Evolutionary conservation across 2,888 invertebrate genomes (phyloP).

Genomic region (Nomada fucata): DNA sequence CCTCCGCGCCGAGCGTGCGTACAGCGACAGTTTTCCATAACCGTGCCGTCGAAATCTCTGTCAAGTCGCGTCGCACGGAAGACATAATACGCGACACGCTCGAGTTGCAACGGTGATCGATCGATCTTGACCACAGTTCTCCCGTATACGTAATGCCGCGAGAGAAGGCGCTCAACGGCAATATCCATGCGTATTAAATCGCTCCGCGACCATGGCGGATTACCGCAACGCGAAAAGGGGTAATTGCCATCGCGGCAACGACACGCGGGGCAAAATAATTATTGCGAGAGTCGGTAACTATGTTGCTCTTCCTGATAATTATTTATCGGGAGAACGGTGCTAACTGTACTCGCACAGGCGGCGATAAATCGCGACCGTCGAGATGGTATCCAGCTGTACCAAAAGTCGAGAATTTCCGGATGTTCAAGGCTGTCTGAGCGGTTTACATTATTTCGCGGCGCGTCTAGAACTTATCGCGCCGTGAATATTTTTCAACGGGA

Average conservation of each 20-base stretch:
- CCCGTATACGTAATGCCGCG: slow-evolving; percentile 19
- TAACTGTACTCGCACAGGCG: slow-evolving; percentile 5
- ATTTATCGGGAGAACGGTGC: slow-evolving; percentile 48
- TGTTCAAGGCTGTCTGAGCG: slow-evolving; percentile 2
- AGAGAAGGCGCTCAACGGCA: slow-evolving; percentile 23
- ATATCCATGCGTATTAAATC: slow-evolving; percentile 37
- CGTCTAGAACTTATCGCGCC: background rate
- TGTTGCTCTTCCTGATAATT: slow-evolving; percentile 51
- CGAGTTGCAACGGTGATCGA: slow-evolving; percentile 49
- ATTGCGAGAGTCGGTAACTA: slow-evolving; percentile 48
- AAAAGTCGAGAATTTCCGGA: background rate
- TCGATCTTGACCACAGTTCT: slow-evolving; percentile 54
- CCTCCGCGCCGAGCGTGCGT: no score
- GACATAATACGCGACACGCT: slow-evolving; percentile 39
- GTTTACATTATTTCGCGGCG: background rate
- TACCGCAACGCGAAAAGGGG: slow-evolving; percentile 55
- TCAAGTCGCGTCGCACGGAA: slow-evolving; percentile 2
- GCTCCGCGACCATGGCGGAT: slow-evolving; percentile 43
- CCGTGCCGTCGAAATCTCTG: slow-evolving; percentile 30
- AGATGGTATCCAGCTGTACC: slow-evolving; percentile 11
- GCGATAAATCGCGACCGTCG: slow-evolving; percentile 23
- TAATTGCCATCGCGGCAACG: slow-evolving; percentile 53
- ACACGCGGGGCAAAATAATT: slow-evolving; percentile 41
- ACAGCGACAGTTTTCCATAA: slow-evolving; percentile 12
- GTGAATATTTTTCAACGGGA: background rate